phyloP scores from a whole-genome alignment of 37 sponge, comb jelly and placozoan species.

The Amphimedon queenslandica region DNA sequence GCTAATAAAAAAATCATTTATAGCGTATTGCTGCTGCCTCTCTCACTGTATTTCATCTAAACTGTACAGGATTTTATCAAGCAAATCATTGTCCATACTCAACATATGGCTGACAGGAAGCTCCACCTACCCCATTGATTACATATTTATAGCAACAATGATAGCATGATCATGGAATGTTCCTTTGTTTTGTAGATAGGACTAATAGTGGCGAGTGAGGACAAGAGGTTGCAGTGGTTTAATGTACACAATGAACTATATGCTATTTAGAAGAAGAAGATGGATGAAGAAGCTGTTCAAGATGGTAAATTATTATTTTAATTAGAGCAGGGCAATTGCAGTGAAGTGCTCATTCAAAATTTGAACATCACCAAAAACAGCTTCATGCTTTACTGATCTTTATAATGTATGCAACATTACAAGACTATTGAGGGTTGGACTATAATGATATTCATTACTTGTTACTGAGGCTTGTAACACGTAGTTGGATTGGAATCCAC shows the following conservation, averaged over 20 bases:
- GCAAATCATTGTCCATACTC: conserved; percentile 8
- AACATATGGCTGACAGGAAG: background rate
- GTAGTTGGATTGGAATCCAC: too few relatives aligned
- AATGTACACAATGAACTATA: conserved; percentile 76
- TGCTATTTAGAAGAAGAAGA: conserved; percentile 67
- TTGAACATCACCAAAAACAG: too few relatives aligned
- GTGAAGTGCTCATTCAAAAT: too few relatives aligned
- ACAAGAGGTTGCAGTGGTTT: conserved; percentile 94
- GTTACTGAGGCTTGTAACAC: too few relatives aligned
- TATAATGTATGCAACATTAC: too few relatives aligned
- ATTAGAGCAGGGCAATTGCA: too few relatives aligned
- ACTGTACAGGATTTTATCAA: conserved; percentile 17
- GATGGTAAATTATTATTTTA: conserved; percentile 87
- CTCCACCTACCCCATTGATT: too few relatives aligned
- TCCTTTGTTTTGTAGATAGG: conserved; percentile 37
- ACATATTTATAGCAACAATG: background rate
- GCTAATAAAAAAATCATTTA: conserved; percentile 11
- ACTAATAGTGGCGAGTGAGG: conserved; percentile 75
- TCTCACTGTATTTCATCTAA: conserved; percentile 30
- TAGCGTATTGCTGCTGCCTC: too few relatives aligned
- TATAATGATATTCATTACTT: too few relatives aligned
- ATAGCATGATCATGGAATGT: too few relatives aligned
- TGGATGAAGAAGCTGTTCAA: conserved; percentile 91
- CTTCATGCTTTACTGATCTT: too few relatives aligned
- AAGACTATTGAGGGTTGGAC: too few relatives aligned